phyloP scores from a whole-genome alignment of 1,140 invertebrate species.

The Formica exsecta region DNA sequence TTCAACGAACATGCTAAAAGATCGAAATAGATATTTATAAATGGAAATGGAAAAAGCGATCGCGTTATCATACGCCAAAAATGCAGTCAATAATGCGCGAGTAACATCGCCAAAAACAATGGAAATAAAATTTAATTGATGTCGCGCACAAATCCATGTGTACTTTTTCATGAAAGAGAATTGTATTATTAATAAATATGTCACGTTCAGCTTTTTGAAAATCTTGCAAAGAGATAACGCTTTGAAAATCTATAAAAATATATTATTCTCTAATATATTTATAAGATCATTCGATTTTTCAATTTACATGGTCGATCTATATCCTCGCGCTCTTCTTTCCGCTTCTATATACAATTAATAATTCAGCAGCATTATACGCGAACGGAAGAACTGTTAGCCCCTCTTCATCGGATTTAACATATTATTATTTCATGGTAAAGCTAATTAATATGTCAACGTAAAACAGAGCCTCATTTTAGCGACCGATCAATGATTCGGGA shows the following conservation, averaged over 20 bases:
- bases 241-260: not conserved
- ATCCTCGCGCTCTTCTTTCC: not conserved
- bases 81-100: slow-evolving; percentile 46
- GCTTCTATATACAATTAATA: slow-evolving; percentile 39
- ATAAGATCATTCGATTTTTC: not conserved
- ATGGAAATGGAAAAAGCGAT: slow-evolving; percentile 44
- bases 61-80: slow-evolving; percentile 53
- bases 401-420: slow-evolving; percentile 26
- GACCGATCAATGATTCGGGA: slow-evolving; percentile 46
- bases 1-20: slow-evolving; percentile 46
- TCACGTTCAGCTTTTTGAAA: not conserved
- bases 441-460: slow-evolving; percentile 55
- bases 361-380: slow-evolving; percentile 5
- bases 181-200: slow-evolving; percentile 30
- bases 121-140: slow-evolving; percentile 49
- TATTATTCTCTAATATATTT: not conserved
- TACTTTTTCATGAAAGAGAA: slow-evolving; percentile 27
- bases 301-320: not conserved
- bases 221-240: not conserved
- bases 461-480: slow-evolving; percentile 46
- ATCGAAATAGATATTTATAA: slow-evolving; percentile 49
- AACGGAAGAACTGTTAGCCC: not conserved
- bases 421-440: slow-evolving; percentile 36
- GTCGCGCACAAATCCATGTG: not conserved
- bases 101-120: slow-evolving; percentile 26